Evolutionary conservation across 2,888 invertebrate species (phyloP).

Genomic region (Rhingia rostrata): DNA sequence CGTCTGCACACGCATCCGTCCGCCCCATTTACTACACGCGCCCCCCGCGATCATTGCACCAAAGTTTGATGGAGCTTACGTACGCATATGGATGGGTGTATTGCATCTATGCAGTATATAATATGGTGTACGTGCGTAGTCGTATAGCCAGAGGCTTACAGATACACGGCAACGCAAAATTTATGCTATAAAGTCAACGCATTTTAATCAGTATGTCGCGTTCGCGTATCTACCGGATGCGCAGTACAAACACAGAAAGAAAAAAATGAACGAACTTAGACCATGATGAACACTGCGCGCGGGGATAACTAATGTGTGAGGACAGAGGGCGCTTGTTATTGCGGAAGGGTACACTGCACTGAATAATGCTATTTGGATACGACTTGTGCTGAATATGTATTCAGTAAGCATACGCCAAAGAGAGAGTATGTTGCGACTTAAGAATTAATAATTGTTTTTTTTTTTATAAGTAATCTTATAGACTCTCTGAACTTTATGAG

Average conservation of each 20-base stretch:
- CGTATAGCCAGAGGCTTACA: constrained; percentile 41
- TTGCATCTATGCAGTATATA: background rate
- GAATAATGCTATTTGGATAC: constrained; percentile 34
- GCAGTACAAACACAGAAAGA: constrained; percentile 53
- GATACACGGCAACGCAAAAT: constrained; percentile 59
- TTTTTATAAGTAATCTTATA: constrained; percentile 4
- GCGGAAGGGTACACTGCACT: constrained; percentile 46
- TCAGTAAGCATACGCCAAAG: constrained; percentile 33
- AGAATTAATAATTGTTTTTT: constrained; percentile 24
- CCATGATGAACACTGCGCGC: background rate
- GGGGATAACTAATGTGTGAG: constrained; percentile 1
- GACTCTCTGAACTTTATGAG: constrained; percentile 21
- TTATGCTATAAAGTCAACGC: constrained; percentile 78
- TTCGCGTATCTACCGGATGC: constrained; percentile 83
- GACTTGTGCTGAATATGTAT: constrained; percentile 48
- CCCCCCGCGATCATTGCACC: constrained; percentile 71
- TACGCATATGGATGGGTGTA: constrained; percentile 9
- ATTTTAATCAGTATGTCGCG: constrained; percentile 83
- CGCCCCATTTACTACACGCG: constrained; percentile 63
- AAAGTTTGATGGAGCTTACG: constrained; percentile 41
- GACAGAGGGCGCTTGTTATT: constrained; percentile 50
- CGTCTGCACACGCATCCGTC: constrained; percentile 65
- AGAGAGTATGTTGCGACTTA: constrained; percentile 21
- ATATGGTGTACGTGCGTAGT: constrained; percentile 45
- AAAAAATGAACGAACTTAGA: constrained; percentile 2